phyloP scores from a whole-genome alignment of 2,888 invertebrate species.

The Coelopa pilipes region DNA sequence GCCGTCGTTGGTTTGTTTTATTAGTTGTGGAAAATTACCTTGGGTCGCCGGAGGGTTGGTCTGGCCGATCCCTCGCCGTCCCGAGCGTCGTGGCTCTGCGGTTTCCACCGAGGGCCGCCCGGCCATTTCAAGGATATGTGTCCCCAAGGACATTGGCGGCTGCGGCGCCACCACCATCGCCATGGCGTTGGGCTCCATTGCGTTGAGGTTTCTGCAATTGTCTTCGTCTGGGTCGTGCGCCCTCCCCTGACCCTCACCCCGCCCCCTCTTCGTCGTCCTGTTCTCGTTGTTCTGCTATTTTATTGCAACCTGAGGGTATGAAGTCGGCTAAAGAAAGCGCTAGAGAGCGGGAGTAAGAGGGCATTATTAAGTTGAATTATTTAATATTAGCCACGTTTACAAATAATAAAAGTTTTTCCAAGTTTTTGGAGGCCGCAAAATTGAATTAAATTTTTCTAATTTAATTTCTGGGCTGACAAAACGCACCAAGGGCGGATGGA shows the following conservation, averaged over 20 bases:
- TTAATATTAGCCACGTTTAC: slow-evolving; percentile 47
- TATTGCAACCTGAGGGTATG: slow-evolving; percentile 11
- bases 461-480: not conserved
- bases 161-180: not conserved
- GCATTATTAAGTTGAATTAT: slow-evolving; percentile 50
- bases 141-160: slow-evolving; percentile 24
- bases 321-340: no score
- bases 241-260: not conserved
- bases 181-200: slow-evolving; percentile 18
- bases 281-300: no score
- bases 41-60: not conserved
- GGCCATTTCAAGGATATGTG: slow-evolving; percentile 20
- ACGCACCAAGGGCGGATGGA: no score
- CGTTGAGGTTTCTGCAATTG: slow-evolving; percentile 23
- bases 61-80: not conserved
- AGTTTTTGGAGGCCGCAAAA: slow-evolving; percentile 25
- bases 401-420: slow-evolving; percentile 33
- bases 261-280: not conserved
- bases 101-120: not conserved
- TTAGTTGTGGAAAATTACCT: slow-evolving; percentile 32
- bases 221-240: slow-evolving; percentile 23
- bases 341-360: slow-evolving; percentile 27
- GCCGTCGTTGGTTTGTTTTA: slow-evolving; percentile 20
- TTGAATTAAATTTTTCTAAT: slow-evolving; percentile 33
- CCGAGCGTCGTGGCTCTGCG: slow-evolving; percentile 13